These are phyloP conservation scores for Papilio helenus DNA, from an alignment of 1,140 invertebrate genomes.

Conservation along the genomic window DNA sequence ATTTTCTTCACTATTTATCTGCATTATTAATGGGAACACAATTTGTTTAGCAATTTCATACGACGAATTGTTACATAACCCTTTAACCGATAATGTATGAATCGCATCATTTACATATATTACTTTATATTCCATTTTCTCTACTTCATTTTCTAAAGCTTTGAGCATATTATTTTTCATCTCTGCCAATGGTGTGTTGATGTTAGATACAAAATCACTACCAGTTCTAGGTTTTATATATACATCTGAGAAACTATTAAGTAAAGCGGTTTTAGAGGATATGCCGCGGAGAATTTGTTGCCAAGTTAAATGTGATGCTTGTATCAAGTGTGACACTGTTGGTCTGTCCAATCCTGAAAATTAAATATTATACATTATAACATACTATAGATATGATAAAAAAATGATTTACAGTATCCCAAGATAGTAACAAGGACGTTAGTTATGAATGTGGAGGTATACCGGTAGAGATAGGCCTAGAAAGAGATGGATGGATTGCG, in stretches of 20 bases:
- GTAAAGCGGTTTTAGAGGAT: constrained; percentile 80
- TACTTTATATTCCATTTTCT: constrained; percentile 47
- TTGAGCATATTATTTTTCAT: constrained; percentile 79
- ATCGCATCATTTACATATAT: constrained; percentile 38
- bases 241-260: constrained; percentile 86
- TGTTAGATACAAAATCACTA: constrained; percentile 76
- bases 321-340: constrained; percentile 85
- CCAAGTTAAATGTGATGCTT: constrained; percentile 84
- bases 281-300: constrained; percentile 87
- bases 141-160: constrained; percentile 62
- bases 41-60: constrained; percentile 66
- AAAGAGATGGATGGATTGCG: no score
- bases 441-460: no score
- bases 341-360: constrained; percentile 82
- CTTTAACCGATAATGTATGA: constrained; percentile 69
- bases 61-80: constrained; percentile 58
- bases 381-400: not conserved
- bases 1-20: constrained; percentile 40
- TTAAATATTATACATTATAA: not conserved
- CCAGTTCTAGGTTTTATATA: constrained; percentile 86
- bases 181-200: constrained; percentile 71
- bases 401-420: not conserved
- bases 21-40: constrained; percentile 51
- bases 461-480: no score
- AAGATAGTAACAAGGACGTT: no score